Base-by-base conservation (phyloP, 2,113 vertebrate species). In the Silurus meridionalis region DNA sequence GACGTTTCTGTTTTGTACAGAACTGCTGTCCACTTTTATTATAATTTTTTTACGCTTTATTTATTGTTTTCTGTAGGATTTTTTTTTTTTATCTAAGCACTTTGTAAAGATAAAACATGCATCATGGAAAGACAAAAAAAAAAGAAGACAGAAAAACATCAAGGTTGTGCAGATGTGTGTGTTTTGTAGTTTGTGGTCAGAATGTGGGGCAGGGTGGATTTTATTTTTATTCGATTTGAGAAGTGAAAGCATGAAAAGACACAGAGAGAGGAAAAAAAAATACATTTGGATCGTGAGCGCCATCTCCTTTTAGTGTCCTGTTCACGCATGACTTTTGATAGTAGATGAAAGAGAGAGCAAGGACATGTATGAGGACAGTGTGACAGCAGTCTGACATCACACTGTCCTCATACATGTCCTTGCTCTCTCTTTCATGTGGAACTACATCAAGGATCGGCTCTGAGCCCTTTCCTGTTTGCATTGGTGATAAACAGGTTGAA, bases 131-230 rank as follows among this genome's bases (percentile, higher is more conserved):
- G 48, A 23, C 2, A 52, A 74, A 14, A 52, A 4, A 55, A 28
- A 25, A 8, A 5, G 53, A 6, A 50, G 23, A 74, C 23, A 13
- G 6, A 53, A 55, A 77, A 55, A 55, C 0, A 21, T 52, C 48
- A 78, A 25, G 1, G 6, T 9, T 37, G 69, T 19, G 0, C 52
- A 78, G 5, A 5, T 72, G 28, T 23, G 83, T 77, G 37, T 48
- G 50, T 19, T 21, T 57, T 48, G 23, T 28, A 60, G 15, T 48
- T n/a, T 83, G 81, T 53, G 81, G 81, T 83, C 81, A 69, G 50
- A n/a, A 17, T 67, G 11, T n/a, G 14, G 8, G 4, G 15, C 5
- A 11, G 63, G 48, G 46, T 67, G 13, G 14, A 52, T 52, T 52
- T 4, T 64, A 48, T 19, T 23, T 74, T 50, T 4, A 17, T 10